Percentiles rank a stretch among this genome's conserved stretches.
Evolutionary conservation across 1,140 invertebrate genomes (phyloP).

Genomic region (Grapholita molesta): DNA sequence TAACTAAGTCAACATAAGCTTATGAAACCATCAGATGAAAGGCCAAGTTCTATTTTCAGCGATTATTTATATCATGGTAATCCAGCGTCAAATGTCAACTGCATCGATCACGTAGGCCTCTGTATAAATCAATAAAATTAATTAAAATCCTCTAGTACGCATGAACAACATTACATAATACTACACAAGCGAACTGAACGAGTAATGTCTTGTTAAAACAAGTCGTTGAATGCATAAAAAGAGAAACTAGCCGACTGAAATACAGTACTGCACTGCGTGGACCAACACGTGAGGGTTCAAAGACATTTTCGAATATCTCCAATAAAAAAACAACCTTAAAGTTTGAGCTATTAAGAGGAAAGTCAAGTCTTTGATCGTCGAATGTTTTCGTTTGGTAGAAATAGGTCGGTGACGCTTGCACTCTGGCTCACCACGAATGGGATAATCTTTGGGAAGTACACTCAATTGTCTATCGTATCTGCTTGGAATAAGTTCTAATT

Average conservation of each 20-base stretch:
- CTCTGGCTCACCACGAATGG: too few species aligned
- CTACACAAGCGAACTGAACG: background rate
- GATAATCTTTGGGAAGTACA: too few species aligned
- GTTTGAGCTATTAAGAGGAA: background rate
- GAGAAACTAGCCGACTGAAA: background rate
- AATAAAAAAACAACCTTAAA: background rate
- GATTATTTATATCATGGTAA: background rate
- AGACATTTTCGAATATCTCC: background rate
- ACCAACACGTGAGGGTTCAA: background rate
- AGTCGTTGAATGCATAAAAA: background rate
- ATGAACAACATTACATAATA: background rate
- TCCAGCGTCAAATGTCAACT: conserved; percentile 1
- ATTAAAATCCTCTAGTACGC: background rate
- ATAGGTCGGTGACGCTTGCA: background rate
- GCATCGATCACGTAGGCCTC: background rate
- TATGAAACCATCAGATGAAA: background rate
- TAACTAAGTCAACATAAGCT: background rate
- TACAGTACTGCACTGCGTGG: background rate
- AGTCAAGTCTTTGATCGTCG: background rate
- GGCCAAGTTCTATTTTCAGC: background rate
- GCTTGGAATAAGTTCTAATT: too few species aligned
- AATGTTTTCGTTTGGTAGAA: background rate
- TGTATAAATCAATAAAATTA: conserved; percentile 11
- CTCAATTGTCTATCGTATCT: too few species aligned
- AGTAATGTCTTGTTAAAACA: background rate